Base-by-base conservation (phyloP, 2,888 invertebrate species). In the Chromoteleia sp. region DNA sequence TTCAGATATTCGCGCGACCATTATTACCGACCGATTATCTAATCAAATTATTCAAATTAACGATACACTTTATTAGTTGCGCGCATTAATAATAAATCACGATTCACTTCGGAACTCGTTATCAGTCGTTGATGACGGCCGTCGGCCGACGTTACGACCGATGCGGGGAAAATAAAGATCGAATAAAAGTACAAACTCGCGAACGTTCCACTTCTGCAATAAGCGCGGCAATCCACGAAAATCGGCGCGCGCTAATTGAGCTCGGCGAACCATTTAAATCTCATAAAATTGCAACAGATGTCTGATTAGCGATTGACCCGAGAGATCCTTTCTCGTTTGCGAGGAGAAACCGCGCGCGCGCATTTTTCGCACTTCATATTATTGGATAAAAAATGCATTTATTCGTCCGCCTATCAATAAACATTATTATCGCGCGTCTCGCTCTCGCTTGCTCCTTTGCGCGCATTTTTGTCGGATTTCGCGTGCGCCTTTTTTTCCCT, bases 301-400 rank as follows among this genome's bases (percentile, higher is more conserved):
- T 52, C 45, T 43, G 73, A 73, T 73, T 61, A 73, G 61, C 63
- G 25, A 63, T 54, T 54, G 74, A 76, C 75, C 75, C 75, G 59
- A 36, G 39, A 67, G 67, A 76, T 76, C 67, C 56, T 68, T 59
- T 58, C 59, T 39, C 65, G 48, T 25, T 33, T n/a, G 59, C 54
- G 21, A 54, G 58, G 75, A 67, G 75, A 75, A 75, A 75, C 56
- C 58, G 54, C 25, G 48, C 61, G n/a, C n/a, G 17, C 56, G 14
- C n/a, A 67, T 75, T 75, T 75, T 65, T 75, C 50, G 75, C 58
- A 50, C 67, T 67, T 58, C 45, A 48, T 58, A 59, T 58, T 58
- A 63, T 63, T 54, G 61, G 48, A 15, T 33, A 58, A 73, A 63
- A 73, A 63, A 30, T 63, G 59, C 59, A 73, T 63, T 54, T 54